Conservation (phyloP, 1,140 invertebrate genomes). For the Probaryconus sp. region DNA sequence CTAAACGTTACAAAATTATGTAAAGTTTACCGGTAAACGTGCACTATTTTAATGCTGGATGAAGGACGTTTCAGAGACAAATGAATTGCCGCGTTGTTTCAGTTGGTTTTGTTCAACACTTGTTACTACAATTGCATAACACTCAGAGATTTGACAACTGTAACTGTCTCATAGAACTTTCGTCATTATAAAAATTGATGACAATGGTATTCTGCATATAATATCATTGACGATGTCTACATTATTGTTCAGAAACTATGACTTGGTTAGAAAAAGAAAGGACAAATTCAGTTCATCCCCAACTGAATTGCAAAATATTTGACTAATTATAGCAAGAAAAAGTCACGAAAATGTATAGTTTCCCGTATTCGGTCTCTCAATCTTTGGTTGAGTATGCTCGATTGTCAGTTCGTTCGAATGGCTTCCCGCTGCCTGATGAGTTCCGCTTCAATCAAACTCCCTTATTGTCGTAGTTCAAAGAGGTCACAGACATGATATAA, state of each 20-base stretch:
- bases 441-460: slow-evolving; percentile 52
- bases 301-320: slow-evolving; percentile 13
- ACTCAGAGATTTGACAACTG: too few species aligned
- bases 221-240: too few species aligned
- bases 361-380: slow-evolving; percentile 21
- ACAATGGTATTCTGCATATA: too few species aligned
- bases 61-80: slow-evolving; percentile 34
- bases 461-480: slow-evolving; percentile 47
- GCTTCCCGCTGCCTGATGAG: slow-evolving; percentile 54
- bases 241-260: too few species aligned
- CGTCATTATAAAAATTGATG: too few species aligned
- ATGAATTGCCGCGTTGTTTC: slow-evolving; percentile 42
- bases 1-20: slow-evolving; percentile 49
- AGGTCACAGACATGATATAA: slow-evolving; percentile 39
- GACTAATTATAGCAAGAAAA: slow-evolving; percentile 14
- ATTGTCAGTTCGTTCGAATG: slow-evolving; percentile 49
- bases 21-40: slow-evolving; percentile 49
- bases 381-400: slow-evolving; percentile 23
- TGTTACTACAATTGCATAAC: too few species aligned
- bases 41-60: slow-evolving; percentile 28
- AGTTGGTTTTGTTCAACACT: slow-evolving; percentile 14
- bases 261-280: too few species aligned
- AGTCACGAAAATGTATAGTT: slow-evolving; percentile 24
- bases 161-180: too few species aligned
- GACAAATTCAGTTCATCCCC: slow-evolving; percentile 8